Evolutionary conservation across 2,888 invertebrate genomes (phyloP).

Genomic region (Perizoma flavofasciatum): DNA sequence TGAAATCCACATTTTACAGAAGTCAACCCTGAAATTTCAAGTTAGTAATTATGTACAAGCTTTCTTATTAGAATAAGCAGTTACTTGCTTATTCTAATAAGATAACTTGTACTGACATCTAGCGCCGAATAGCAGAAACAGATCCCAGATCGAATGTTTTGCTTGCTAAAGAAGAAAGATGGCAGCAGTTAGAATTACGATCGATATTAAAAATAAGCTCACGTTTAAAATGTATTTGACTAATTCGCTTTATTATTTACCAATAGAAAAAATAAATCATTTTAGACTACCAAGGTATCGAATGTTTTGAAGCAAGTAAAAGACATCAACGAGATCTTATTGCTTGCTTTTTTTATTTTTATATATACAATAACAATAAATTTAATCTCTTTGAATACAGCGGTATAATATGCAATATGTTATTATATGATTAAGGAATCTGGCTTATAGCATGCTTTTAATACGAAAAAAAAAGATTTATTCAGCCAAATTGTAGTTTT

Average conservation of each 20-base stretch:
- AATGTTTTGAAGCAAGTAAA: conserved; percentile 29
- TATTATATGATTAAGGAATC: too few species aligned
- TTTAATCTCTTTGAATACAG: too few species aligned
- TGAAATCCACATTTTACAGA: not conserved
- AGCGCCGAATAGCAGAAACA: conserved; percentile 46
- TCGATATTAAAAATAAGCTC: not conserved
- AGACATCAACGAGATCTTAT: conserved; percentile 29
- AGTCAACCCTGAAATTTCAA: conserved; percentile 8
- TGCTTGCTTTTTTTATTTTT: conserved; percentile 1
- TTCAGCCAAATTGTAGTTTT: too few species aligned
- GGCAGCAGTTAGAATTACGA: conserved; percentile 38
- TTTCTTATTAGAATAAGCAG: conserved; percentile 17
- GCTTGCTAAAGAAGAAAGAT: conserved; percentile 39
- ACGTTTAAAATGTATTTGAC: too few species aligned
- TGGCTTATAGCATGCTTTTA: too few species aligned
- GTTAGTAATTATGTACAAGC: conserved; percentile 17
- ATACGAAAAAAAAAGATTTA: too few species aligned
- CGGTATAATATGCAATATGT: too few species aligned
- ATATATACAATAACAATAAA: not conserved
- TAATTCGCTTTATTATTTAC: too few species aligned
- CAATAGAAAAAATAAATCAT: too few species aligned
- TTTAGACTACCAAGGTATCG: conserved; percentile 13
- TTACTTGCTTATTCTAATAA: conserved; percentile 18
- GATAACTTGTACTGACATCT: conserved; percentile 54
- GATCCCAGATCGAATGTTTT: conserved; percentile 25